Evolutionary conservation across 2,797 vertebrate species (phyloP).

Genomic region (Amphiprion clarkii): DNA sequence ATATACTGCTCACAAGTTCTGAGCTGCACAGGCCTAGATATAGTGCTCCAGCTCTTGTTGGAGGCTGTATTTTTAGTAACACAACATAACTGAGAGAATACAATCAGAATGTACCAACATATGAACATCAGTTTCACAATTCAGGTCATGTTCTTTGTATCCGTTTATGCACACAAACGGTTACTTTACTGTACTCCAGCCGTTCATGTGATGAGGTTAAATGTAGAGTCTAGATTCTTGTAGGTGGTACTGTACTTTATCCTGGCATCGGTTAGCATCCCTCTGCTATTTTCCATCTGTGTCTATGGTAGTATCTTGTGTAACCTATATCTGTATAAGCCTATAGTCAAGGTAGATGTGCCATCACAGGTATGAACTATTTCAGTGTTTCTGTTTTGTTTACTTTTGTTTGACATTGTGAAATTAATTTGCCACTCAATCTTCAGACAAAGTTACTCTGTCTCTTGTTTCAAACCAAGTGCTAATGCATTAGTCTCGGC

Average conservation of each 20-base stretch:
- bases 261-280: constrained; percentile 39
- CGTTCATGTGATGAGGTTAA: constrained; percentile 46
- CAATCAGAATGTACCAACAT: constrained; percentile 40
- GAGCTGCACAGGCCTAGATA: constrained; percentile 62
- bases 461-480: constrained; percentile 12
- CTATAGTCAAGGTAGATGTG: background rate
- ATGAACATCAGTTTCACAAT: constrained; percentile 29
- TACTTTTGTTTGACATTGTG: background rate
- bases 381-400: background rate
- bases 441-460: background rate
- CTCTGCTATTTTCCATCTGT: background rate
- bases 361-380: background rate
- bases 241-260: constrained; percentile 16
- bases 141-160: constrained; percentile 9
- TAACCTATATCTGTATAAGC: background rate
- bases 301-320: constrained; percentile 19
- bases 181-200: background rate
- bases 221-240: constrained; percentile 13
- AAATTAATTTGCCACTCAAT: constrained; percentile 12
- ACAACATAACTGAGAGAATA: constrained; percentile 67
- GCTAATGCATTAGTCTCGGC: constrained; percentile 5
- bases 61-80: constrained; percentile 76
- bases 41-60: constrained; percentile 54
- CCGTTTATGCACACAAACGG: background rate
- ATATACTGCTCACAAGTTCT: constrained; percentile 37